Evolutionary conservation across 2,797 vertebrate genomes (phyloP), one percentile per base, ranked within the genome.

Genomic region (Lepidocolaptes lacrymiger): DNA sequence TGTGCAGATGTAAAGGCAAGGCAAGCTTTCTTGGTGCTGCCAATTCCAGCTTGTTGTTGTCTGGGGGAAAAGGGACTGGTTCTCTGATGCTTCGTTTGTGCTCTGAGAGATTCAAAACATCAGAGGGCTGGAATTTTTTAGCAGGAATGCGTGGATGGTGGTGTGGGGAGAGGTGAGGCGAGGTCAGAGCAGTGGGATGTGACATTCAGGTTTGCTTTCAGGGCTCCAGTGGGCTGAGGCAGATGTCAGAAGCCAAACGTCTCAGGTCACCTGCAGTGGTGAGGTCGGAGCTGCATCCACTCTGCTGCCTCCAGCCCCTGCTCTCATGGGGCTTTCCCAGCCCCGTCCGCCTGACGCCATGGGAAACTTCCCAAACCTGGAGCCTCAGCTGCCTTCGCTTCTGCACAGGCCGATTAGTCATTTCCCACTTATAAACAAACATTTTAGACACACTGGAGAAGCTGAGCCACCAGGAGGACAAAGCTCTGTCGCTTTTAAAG

Each of bases 311-410:
- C 43, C 62, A 76, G 36, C 18, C 27, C 16, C 26, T 52, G 69
- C 56, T 71, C 17, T 63, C 36, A 9, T 0, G 0, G 66, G 22
- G 27, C 51, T 88, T 76, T n/a, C 46, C 15, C 14, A 21, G 52
- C 43, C 44, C 37, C 0, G 0, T 23, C 30, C 20, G 9, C 39
- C 66, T 77, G 58, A 58, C 0, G 0, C 32, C 0, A 6, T 28
- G 46, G 37, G 22, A 34, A 41, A 3, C 48, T 55, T 84, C 63
- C 69, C 58, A 59, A 51, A 86, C 54, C 54, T 44, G 66, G 41
- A 85, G 41, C 54, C 46, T 48, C 48, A 46, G 24, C 20, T 44
- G 28, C 43, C 13, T 83, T 78, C 0, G 0, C 54, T 80, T 81
- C 59, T 68, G 48, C 44, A 52, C 23, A 77, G 66, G 59, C 16